These are phyloP conservation scores for Cettia cetti DNA, from an alignment of 2,113 vertebrate species.

Conservation along the genomic window DNA sequence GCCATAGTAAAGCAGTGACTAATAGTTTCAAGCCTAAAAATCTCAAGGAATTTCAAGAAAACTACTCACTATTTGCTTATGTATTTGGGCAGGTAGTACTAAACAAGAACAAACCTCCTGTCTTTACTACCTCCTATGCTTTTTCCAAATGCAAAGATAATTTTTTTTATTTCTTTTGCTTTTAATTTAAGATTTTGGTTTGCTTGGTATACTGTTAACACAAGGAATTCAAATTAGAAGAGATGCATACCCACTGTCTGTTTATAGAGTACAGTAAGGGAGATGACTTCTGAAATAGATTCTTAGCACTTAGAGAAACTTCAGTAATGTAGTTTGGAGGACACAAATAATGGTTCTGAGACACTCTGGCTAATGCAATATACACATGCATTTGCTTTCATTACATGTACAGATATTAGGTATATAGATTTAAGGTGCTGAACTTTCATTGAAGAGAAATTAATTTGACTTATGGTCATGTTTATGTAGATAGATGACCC, in stretches of 20 bases:
- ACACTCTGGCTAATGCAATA: not conserved
- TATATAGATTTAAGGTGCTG: not conserved
- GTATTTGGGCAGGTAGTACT: not conserved
- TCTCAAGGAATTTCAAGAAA: not conserved
- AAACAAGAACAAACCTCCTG: not conserved
- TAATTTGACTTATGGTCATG: not conserved
- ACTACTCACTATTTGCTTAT: not conserved
- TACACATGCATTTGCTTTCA: not conserved
- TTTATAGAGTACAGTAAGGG: not conserved
- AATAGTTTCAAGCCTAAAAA: not conserved
- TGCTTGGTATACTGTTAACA: not conserved
- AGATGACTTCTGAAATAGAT: not conserved
- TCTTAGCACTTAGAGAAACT: not conserved
- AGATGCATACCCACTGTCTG: not conserved
- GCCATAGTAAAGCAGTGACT: not conserved
- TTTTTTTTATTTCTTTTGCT: not conserved
- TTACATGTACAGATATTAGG: not conserved
- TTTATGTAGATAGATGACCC: not conserved
- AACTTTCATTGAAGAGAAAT: not conserved
- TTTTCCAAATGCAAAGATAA: not conserved
- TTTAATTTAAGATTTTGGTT: not conserved
- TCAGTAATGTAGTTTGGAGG: not conserved
- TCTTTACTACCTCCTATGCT: not conserved
- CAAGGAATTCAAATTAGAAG: not conserved
- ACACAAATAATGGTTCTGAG: not conserved